Conservation (phyloP, 2,113 vertebrate species). For the Vicugna pacos region DNA sequence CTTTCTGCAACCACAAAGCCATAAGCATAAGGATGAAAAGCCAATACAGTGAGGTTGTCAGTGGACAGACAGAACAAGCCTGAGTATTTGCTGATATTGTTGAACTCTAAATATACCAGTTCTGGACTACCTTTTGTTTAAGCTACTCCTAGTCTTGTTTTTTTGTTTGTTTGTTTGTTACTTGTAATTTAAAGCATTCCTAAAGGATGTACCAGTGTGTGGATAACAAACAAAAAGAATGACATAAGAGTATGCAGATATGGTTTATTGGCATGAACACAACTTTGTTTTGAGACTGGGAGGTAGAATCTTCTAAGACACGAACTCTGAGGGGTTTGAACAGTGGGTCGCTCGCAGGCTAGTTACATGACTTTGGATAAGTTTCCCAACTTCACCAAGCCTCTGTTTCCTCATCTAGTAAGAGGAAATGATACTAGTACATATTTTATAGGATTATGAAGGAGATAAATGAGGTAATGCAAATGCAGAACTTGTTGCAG, state of each 20-base stretch:
- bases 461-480: background rate
- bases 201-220: background rate
- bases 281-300: background rate
- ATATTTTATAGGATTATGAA: slow-evolving; percentile 11
- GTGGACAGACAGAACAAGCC: background rate
- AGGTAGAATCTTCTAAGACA: background rate
- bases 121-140: background rate
- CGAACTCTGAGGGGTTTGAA: background rate
- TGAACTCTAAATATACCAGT: background rate
- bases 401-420: background rate
- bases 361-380: background rate
- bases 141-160: background rate
- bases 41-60: background rate
- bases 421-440: background rate
- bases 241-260: background rate
- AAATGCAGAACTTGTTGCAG: background rate
- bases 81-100: background rate
- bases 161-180: background rate
- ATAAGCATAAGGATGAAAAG: background rate
- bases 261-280: background rate
- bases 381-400: background rate
- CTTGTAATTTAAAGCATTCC: slow-evolving; percentile 14
- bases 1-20: background rate
- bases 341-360: background rate
- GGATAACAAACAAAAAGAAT: background rate